A percentile compares a stretch with the other conserved stretches of the same genome.
phyloP scores from a whole-genome alignment of 2,797 vertebrate genomes.

The Danio albolineatus region DNA sequence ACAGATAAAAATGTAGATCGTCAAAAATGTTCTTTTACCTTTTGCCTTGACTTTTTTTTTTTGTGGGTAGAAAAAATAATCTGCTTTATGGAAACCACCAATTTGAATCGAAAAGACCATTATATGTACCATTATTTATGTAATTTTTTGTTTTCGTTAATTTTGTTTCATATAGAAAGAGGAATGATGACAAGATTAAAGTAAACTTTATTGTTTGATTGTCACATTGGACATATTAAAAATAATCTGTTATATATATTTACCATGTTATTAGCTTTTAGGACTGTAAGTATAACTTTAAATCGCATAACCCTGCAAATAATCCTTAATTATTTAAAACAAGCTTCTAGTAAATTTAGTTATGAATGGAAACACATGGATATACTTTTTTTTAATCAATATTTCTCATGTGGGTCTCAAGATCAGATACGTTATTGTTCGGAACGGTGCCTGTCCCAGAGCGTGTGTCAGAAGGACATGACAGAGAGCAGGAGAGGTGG shows the following conservation, averaged over 20 bases:
- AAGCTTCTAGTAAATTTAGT: too few relatives aligned
- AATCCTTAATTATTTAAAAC: too few relatives aligned
- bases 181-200: background rate
- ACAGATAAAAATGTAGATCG: background rate
- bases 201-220: background rate
- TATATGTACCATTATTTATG: background rate
- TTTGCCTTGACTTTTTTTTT: background rate
- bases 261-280: background rate
- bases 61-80: too few relatives aligned
- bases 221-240: background rate
- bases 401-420: conserved; percentile 12
- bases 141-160: background rate
- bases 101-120: background rate
- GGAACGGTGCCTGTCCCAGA: conserved; percentile 5
- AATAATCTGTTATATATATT: background rate
- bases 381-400: background rate
- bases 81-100: background rate
- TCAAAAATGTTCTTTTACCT: background rate
- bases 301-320: too few relatives aligned
- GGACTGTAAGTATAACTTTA: background rate
- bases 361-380: too few relatives aligned
- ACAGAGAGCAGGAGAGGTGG: conserved; percentile 65
- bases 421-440: background rate
- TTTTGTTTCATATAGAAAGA: background rate
- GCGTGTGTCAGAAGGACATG: background rate